Evolutionary conservation across 2,888 invertebrate species (phyloP).

Genomic region (Endomychus coccineus): DNA sequence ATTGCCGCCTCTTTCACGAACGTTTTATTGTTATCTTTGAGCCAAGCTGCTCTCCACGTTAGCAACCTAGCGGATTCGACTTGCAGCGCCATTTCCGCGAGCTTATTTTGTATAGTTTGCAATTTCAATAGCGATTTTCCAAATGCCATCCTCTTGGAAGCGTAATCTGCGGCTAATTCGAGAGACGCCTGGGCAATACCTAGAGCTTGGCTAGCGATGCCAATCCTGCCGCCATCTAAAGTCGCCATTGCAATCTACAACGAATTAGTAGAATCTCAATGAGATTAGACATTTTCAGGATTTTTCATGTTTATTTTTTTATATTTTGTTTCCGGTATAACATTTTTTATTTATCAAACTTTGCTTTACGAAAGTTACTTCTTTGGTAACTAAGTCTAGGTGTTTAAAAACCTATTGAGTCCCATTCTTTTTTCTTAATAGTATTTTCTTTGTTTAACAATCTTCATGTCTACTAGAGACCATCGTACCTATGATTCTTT

Average conservation of each 20-base stretch:
- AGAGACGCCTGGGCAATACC: conserved; percentile 92
- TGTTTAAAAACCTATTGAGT: too few species aligned
- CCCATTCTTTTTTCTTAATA: too few species aligned
- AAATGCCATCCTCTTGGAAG: conserved; percentile 81
- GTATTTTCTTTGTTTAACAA: too few species aligned
- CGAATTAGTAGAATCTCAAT: too few species aligned
- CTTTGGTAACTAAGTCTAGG: too few species aligned
- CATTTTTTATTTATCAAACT: too few species aligned
- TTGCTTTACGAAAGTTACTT: too few species aligned
- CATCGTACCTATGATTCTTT: too few species aligned
- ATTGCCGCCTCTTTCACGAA: conserved; percentile 94
- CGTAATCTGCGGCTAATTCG: conserved; percentile 87
- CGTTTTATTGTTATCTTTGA: conserved; percentile 76
- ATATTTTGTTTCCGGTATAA: too few species aligned
- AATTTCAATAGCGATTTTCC: conserved; percentile 80
- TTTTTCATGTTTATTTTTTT: too few species aligned
- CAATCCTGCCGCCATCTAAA: conserved; percentile 82
- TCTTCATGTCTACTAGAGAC: too few species aligned
- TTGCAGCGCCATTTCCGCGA: conserved; percentile 83
- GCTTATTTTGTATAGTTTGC: conserved; percentile 85
- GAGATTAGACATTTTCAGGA: too few species aligned
- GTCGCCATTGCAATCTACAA: conserved; percentile 83
- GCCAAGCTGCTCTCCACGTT: conserved; percentile 85
- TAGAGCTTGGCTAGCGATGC: conserved; percentile 86
- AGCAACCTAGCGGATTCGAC: conserved; percentile 80